Evolutionary conservation across 2,113 vertebrate genomes (phyloP).

Genomic region (Trochalopteron elliotii): DNA sequence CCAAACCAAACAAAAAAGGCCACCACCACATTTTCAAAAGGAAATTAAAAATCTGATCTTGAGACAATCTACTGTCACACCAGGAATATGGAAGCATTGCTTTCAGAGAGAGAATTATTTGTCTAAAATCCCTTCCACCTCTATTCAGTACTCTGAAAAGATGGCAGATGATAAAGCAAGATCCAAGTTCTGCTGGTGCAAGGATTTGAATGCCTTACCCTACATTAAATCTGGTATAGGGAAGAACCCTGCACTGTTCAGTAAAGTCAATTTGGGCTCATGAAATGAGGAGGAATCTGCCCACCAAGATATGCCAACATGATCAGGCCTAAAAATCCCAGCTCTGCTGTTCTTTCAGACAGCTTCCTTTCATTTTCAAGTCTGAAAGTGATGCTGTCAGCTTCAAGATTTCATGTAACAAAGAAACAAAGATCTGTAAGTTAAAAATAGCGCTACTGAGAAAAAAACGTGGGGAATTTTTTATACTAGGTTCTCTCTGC

Average conservation of each 20-base stretch:
- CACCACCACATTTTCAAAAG: background rate
- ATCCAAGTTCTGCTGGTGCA: background rate
- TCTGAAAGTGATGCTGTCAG: slow-evolving; percentile 20
- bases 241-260: background rate
- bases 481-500: background rate
- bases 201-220: background rate
- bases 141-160: background rate
- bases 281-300: background rate
- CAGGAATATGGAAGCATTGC: background rate
- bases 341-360: background rate
- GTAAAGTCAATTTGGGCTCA: background rate
- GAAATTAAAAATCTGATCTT: background rate
- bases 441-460: slow-evolving; percentile 3
- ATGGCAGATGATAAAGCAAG: background rate
- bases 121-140: background rate
- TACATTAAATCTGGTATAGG: background rate
- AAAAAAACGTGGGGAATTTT: background rate
- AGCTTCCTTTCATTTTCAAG: background rate
- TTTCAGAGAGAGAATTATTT: background rate
- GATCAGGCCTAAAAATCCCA: background rate
- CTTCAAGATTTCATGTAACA: slow-evolving; percentile 6
- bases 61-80: background rate
- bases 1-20: background rate
- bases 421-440: background rate
- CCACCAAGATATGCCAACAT: background rate